phyloP scores from a whole-genome alignment of 64 coral and sea anemone species.

The Pocillopora damicornis region DNA sequence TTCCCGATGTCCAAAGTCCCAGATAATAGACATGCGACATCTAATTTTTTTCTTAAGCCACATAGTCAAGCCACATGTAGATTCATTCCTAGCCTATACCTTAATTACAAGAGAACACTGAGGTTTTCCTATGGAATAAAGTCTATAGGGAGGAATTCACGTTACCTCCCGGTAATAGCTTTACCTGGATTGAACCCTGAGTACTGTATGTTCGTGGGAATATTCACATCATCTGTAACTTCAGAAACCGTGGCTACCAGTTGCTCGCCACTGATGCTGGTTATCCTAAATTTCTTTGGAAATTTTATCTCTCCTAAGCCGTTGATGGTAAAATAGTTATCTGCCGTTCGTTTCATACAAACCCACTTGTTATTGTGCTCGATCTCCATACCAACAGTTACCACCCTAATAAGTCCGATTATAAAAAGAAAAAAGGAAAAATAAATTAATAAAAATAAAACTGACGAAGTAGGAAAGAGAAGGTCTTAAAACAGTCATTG shows the following conservation, averaged over 20 bases:
- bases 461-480: too few relatives aligned
- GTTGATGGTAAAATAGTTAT: slow-evolving; percentile 59
- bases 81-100: too few relatives aligned
- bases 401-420: slow-evolving; percentile 25
- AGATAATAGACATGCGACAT: too few relatives aligned
- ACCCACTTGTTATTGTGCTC: slow-evolving; percentile 57
- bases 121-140: not conserved
- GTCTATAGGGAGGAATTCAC: too few relatives aligned
- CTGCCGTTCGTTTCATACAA: slow-evolving; percentile 32
- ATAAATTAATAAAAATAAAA: too few relatives aligned
- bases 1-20: too few relatives aligned
- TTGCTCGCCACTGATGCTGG: slow-evolving; percentile 64
- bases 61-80: too few relatives aligned
- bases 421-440: not conserved
- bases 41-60: too few relatives aligned
- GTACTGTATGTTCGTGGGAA: slow-evolving; percentile 50
- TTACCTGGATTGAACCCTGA: slow-evolving; percentile 40
- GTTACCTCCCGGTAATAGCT: too few relatives aligned
- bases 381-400: slow-evolving; percentile 59
- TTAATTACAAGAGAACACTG: not conserved
- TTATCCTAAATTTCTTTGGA: slow-evolving; percentile 66
- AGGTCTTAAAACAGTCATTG: too few relatives aligned
- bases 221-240: slow-evolving; percentile 48
- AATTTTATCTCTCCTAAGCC: slow-evolving; percentile 53
- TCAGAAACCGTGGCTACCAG: slow-evolving; percentile 23